Evolutionary conservation across 2,113 vertebrate genomes (phyloP), one percentile per base, ranked within the genome.

Genomic region (Anser brachyrhynchus): DNA sequence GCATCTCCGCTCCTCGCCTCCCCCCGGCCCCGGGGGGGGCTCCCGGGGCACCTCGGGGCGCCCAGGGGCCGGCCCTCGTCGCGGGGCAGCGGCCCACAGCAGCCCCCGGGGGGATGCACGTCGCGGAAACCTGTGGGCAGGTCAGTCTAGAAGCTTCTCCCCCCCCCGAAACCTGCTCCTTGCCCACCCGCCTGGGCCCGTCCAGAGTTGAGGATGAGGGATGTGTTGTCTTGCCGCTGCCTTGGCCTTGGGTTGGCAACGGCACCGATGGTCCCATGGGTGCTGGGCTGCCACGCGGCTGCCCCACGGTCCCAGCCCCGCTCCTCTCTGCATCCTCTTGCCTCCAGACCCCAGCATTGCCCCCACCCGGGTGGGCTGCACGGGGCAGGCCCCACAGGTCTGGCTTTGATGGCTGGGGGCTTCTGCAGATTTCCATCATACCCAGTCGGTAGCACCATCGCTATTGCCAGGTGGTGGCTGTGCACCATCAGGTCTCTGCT

Each of bases 101-200:
- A 57, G 62, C 13, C 26, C 29, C 9, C 23, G 2, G 19, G 6
- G 51, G 35, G 19, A 35, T 78, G 35, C 75, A 43, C 58, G 41
- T 61, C 71, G 74, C 49, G 75, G 64, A 85, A 85, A 85, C 54
- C 90, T 92, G 85, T 35, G 82, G 82, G 13, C 78, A 92, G 95
- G 85, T 90, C 58, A 66, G 93, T 95, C 96, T 93, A 62, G 96
- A 96, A 97, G 84, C 64, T 97, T 97, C 94, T 95, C 39, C 59
- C 9, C 65, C 59, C 9, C 65, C 65, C 41, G 0, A 43, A 43
- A 81, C 84, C 92, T 9, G 1, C 52, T 21, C 87, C 29, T 78
- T 69, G 62, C 44, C 49, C 62, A 8, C 43, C 62, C 8, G 2
- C 70, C 51, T 35, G 81, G 62, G 49, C 43, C 49, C 2, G 3